phyloP scores from a whole-genome alignment of 2,113 vertebrate genomes.

The Balaeniceps rex region DNA sequence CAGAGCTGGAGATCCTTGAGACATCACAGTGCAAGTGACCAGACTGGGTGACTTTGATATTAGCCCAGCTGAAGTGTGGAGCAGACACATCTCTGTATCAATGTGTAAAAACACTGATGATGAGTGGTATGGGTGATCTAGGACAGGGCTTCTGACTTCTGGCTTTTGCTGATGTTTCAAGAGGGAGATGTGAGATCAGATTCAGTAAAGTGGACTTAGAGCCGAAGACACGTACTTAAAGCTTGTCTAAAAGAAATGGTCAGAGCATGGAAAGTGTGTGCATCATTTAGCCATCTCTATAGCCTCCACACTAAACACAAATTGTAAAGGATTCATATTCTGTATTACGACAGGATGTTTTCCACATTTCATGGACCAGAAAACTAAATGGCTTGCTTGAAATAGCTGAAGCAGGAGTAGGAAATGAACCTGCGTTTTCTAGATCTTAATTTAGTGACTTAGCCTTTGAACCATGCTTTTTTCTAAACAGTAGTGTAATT shows the following conservation, averaged over 20 bases:
- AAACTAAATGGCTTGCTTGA: neutral
- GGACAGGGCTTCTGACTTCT: neutral
- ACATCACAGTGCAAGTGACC: neutral
- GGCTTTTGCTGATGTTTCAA: neutral
- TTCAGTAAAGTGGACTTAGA: neutral
- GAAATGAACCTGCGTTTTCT: neutral
- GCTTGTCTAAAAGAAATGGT: neutral
- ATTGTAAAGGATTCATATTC: neutral
- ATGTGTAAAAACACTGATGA: neutral
- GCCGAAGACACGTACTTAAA: neutral
- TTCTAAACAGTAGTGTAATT: neutral
- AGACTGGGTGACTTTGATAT: neutral
- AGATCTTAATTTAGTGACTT: neutral
- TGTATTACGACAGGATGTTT: neutral
- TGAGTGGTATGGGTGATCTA: neutral
- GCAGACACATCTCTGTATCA: neutral
- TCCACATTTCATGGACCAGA: neutral
- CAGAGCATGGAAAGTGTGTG: neutral
- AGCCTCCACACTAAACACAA: neutral
- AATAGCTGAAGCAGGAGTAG: neutral
- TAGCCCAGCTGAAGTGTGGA: rapidly evolving
- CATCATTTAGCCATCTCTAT: neutral
- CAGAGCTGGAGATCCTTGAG: neutral
- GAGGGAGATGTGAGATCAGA: neutral
- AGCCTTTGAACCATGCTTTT: neutral